Evolutionary conservation across 2,113 vertebrate species (phyloP).

Genomic region (Dendrocopos noguchii): DNA sequence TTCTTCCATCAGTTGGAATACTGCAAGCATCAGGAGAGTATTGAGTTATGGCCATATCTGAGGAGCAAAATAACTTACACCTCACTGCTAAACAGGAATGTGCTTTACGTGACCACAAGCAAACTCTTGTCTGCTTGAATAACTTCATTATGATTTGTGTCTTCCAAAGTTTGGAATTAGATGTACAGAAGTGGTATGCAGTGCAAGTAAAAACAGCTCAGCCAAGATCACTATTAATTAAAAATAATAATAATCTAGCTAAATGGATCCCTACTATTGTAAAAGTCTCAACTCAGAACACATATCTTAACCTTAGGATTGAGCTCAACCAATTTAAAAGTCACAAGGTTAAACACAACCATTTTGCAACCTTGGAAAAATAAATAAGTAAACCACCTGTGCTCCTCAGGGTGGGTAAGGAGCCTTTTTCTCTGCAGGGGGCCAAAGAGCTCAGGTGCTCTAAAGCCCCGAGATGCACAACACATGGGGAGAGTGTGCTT

Average conservation of each 20-base stretch:
- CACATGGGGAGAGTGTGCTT: neutral
- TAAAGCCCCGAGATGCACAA: rapidly evolving
- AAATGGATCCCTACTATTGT: neutral
- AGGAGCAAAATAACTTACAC: neutral
- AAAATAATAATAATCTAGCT: neutral
- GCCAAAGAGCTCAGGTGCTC: neutral
- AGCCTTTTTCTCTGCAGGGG: neutral
- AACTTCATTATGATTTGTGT: neutral
- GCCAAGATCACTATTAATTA: neutral
- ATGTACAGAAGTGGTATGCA: neutral
- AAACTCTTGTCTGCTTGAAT: neutral
- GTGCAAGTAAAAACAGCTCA: neutral
- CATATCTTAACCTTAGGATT: neutral
- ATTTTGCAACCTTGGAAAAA: neutral
- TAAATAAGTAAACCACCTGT: neutral
- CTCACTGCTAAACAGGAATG: neutral
- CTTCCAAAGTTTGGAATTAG: neutral
- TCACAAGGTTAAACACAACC: neutral
- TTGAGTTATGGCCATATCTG: rapidly evolving
- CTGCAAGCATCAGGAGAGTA: neutral
- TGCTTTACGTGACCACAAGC: neutral
- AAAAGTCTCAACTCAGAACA: neutral
- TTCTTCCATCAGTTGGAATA: neutral
- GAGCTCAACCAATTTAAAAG: neutral
- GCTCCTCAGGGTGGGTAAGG: neutral